Evolutionary conservation across 2,888 invertebrate genomes (phyloP).

Genomic region (Iphiclides podalirius): DNA sequence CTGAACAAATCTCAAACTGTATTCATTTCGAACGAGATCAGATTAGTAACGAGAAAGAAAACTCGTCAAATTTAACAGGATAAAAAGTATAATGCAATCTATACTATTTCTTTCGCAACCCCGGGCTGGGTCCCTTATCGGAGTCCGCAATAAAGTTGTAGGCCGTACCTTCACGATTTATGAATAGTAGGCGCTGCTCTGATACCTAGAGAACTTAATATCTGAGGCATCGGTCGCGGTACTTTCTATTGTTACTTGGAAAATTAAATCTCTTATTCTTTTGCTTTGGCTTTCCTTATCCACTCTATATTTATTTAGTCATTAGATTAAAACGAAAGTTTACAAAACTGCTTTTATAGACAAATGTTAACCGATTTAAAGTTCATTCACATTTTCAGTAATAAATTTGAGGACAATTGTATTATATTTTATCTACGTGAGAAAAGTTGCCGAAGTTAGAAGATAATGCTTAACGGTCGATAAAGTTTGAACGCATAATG

Average conservation of each 20-base stretch:
- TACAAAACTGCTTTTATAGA: too few relatives aligned
- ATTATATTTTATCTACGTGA: conserved; percentile 16
- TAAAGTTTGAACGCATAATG: conserved; percentile 48
- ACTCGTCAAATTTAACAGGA: conserved; percentile 10
- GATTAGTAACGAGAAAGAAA: background rate
- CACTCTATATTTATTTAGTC: background rate
- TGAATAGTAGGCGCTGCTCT: conserved; percentile 39
- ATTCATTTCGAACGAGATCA: conserved; percentile 3
- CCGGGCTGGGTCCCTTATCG: conserved; percentile 37
- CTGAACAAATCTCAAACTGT: too few relatives aligned
- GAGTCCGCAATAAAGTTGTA: conserved; percentile 50
- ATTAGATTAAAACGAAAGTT: too few relatives aligned
- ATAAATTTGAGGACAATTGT: conserved; percentile 37
- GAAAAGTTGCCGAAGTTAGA: conserved; percentile 39
- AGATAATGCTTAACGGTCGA: conserved; percentile 63
- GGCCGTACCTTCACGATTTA: conserved; percentile 41
- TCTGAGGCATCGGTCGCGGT: conserved; percentile 34
- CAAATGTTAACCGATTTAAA: too few relatives aligned
- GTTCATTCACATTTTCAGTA: conserved; percentile 22
- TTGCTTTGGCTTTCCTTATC: background rate
- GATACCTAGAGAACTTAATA: conserved; percentile 39
- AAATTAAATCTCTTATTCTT: conserved; percentile 18
- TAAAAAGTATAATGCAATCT: conserved; percentile 23
- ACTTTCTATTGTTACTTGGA: conserved; percentile 17
- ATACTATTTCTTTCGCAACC: conserved; percentile 41